Evolutionary conservation across 1,140 invertebrate species (phyloP).

Genomic region (Thaumatotibia leucotreta): DNA sequence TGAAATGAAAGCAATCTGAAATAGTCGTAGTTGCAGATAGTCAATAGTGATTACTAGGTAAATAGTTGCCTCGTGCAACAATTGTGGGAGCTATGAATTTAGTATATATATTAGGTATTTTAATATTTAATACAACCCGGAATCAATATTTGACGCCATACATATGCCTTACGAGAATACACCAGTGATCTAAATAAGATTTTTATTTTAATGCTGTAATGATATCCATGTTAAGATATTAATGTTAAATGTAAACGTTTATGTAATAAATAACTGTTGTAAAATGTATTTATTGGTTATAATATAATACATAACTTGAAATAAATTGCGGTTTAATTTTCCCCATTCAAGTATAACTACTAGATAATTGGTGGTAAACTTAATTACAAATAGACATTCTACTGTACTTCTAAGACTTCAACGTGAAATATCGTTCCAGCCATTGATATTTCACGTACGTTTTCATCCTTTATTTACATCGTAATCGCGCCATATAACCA

Average conservation of each 20-base stretch:
- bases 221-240: constrained; percentile 33
- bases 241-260: constrained; percentile 43
- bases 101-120: background rate
- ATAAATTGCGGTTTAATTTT: constrained; percentile 15
- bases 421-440: constrained; percentile 33
- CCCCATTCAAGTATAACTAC: background rate
- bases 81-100: too few relatives aligned
- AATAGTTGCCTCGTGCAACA: background rate
- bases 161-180: constrained; percentile 37
- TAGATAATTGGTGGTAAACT: background rate
- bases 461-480: background rate
- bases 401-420: background rate
- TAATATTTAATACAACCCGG: background rate
- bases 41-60: too few relatives aligned
- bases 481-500: background rate
- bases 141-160: constrained; percentile 13
- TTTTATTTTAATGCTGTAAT: constrained; percentile 30
- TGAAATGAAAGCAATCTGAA: background rate
- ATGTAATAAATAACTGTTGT: constrained; percentile 67
- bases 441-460: constrained; percentile 25
- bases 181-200: constrained; percentile 44
- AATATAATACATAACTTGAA: constrained; percentile 60
- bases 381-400: background rate
- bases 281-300: constrained; percentile 74
- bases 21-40: background rate